Conservation (phyloP, 2,113 vertebrate species). For the Phoxinus phoxinus region DNA sequence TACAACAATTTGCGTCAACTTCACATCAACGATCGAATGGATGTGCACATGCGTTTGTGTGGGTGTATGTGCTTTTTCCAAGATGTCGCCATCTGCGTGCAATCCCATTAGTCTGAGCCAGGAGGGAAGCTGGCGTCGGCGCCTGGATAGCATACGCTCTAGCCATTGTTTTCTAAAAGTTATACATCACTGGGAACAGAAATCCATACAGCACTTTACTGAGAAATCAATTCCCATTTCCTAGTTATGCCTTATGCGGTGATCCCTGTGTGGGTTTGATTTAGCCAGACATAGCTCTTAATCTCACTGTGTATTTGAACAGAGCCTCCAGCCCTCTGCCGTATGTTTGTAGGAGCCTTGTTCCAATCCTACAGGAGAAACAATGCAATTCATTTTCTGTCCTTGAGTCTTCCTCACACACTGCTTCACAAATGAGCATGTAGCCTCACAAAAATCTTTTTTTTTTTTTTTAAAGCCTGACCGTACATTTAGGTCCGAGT, state of each 20-base stretch:
- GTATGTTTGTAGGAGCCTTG: slow-evolving; percentile 76
- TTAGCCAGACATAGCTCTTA: slow-evolving; percentile 75
- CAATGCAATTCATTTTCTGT: slow-evolving; percentile 61
- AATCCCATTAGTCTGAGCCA: slow-evolving; percentile 38
- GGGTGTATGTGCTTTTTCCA: slow-evolving; percentile 21
- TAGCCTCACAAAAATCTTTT: slow-evolving; percentile 59
- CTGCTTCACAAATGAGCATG: slow-evolving; percentile 38
- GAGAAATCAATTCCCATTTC: slow-evolving; percentile 77
- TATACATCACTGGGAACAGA: slow-evolving; percentile 65
- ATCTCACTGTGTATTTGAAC: slow-evolving; percentile 74
- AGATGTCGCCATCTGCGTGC: slow-evolving; percentile 23
- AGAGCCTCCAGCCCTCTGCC: slow-evolving; percentile 66
- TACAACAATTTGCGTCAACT: neutral
- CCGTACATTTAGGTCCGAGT: slow-evolving; percentile 50
- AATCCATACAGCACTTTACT: slow-evolving; percentile 68
- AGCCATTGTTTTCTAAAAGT: slow-evolving; percentile 65
- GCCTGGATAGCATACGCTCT: slow-evolving; percentile 66
- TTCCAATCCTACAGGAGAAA: slow-evolving; percentile 72
- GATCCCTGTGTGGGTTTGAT: slow-evolving; percentile 67
- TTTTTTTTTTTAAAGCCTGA: slow-evolving; percentile 55
- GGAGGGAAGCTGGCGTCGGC: slow-evolving; percentile 51
- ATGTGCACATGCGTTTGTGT: slow-evolving; percentile 18
- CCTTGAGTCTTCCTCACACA: slow-evolving; percentile 20
- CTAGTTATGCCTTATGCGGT: slow-evolving; percentile 61
- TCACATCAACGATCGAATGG: neutral